Percentiles rank a stretch among this genome's conserved stretches.
These are phyloP conservation scores for Heliconius hewitsoni DNA, from an alignment of 1,140 invertebrate genomes.

Conservation along the genomic window DNA sequence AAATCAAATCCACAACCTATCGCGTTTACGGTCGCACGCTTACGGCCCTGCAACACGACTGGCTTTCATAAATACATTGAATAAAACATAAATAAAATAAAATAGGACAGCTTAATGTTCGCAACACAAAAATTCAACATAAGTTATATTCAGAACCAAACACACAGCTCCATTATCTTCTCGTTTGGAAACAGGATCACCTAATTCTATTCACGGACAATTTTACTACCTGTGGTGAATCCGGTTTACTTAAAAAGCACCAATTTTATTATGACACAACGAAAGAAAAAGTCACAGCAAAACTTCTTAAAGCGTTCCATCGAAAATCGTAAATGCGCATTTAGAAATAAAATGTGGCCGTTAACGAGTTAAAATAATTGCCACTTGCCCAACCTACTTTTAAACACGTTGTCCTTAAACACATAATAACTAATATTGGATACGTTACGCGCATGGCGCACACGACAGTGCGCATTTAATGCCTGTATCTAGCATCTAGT, in stretches of 20 bases:
- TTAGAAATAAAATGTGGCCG: slow-evolving; percentile 12
- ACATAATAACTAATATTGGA: slow-evolving; percentile 18
- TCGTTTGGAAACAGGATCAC: slow-evolving; percentile 16
- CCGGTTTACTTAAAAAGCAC: slow-evolving; percentile 10
- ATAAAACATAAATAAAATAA: background rate
- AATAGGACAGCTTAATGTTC: background rate
- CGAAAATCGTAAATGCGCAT: slow-evolving; percentile 15
- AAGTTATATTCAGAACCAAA: background rate
- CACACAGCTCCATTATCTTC: slow-evolving; percentile 17
- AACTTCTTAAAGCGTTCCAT: background rate
- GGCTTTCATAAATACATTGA: too few species aligned
- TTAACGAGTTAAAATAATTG: slow-evolving; percentile 16
- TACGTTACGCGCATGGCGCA: slow-evolving; percentile 8
- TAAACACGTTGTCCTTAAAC: slow-evolving; percentile 26
- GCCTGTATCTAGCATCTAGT: background rate
- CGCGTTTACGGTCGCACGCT: too few species aligned
- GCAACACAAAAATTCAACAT: background rate
- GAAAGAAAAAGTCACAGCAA: slow-evolving; percentile 1
- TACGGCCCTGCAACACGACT: too few species aligned
- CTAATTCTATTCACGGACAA: slow-evolving; percentile 5
- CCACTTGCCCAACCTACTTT: slow-evolving; percentile 20
- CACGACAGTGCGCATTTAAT: background rate
- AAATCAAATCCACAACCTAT: too few species aligned
- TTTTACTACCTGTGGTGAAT: background rate
- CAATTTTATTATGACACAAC: background rate